These are phyloP conservation scores for Ctenopoma kingsleyae DNA, from an alignment of 2,797 vertebrate species.

Conservation along the genomic window DNA sequence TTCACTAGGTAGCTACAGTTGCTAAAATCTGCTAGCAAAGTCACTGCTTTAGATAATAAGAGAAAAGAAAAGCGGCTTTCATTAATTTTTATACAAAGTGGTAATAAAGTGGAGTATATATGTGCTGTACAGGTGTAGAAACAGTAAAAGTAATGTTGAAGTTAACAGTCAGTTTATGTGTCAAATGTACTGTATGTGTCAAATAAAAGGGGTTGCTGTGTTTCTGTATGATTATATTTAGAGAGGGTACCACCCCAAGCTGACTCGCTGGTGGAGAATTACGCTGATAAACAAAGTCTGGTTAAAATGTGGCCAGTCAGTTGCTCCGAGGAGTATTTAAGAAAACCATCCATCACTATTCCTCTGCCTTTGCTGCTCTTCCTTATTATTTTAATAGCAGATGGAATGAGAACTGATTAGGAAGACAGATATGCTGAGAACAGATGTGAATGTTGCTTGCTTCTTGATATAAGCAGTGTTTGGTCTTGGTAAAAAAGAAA, in stretches of 20 bases:
- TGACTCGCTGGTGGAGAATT: slow-evolving; percentile 68
- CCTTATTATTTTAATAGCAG: slow-evolving; percentile 31
- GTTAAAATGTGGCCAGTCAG: slow-evolving; percentile 55
- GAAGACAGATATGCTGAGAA: slow-evolving; percentile 25
- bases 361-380: slow-evolving; percentile 1
- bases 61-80: too few relatives aligned
- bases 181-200: background rate
- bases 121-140: background rate
- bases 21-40: background rate
- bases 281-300: slow-evolving; percentile 52
- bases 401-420: slow-evolving; percentile 38
- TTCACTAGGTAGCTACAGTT: too few relatives aligned
- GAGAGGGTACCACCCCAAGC: slow-evolving; percentile 60
- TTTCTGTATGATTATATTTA: slow-evolving; percentile 16
- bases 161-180: background rate
- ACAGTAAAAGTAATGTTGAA: background rate
- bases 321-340: slow-evolving; percentile 43
- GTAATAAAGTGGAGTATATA: too few relatives aligned
- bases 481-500: slow-evolving; percentile 17
- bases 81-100: too few relatives aligned
- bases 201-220: slow-evolving; percentile 3
- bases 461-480: slow-evolving; percentile 24
- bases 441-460: slow-evolving; percentile 24
- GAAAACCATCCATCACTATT: slow-evolving; percentile 46
- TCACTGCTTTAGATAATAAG: too few relatives aligned